phyloP scores from a whole-genome alignment of 2,888 invertebrate genomes.

The Agonopterix arenella region DNA sequence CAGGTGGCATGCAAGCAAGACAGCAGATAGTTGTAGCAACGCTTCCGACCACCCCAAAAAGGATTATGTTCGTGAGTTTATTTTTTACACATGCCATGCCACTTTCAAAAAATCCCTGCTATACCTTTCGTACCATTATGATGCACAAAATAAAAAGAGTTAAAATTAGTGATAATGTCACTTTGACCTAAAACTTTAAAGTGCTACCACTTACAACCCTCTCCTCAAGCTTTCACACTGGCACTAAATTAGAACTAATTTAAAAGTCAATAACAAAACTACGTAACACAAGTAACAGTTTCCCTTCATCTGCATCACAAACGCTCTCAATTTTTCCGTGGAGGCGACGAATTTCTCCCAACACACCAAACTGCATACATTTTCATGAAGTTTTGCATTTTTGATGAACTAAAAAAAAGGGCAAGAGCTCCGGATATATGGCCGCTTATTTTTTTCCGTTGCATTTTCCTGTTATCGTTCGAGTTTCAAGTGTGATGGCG shows the following conservation, averaged over 20 bases:
- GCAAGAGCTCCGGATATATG: slow-evolving; percentile 20
- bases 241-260: neutral
- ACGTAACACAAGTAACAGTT: neutral
- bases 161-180: too few species aligned
- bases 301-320: slow-evolving; percentile 30
- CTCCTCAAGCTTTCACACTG: neutral
- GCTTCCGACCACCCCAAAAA: too few species aligned
- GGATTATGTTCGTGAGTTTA: too few species aligned
- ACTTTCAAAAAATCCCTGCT: too few species aligned
- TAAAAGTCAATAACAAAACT: neutral
- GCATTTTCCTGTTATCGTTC: neutral
- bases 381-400: slow-evolving; percentile 68
- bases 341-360: slow-evolving; percentile 33
- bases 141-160: too few species aligned
- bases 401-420: slow-evolving; percentile 59
- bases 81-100: too few species aligned
- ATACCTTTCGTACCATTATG: too few species aligned
- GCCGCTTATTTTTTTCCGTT: slow-evolving; percentile 15
- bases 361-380: slow-evolving; percentile 48
- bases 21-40: too few species aligned
- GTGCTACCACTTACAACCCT: too few species aligned
- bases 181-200: too few species aligned
- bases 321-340: slow-evolving; percentile 38
- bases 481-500: neutral
- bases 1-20: too few species aligned